Evolutionary conservation across 2,888 invertebrate species (phyloP), one percentile per base, ranked within the genome.

Genomic region (Gnatocerus cornutus): DNA sequence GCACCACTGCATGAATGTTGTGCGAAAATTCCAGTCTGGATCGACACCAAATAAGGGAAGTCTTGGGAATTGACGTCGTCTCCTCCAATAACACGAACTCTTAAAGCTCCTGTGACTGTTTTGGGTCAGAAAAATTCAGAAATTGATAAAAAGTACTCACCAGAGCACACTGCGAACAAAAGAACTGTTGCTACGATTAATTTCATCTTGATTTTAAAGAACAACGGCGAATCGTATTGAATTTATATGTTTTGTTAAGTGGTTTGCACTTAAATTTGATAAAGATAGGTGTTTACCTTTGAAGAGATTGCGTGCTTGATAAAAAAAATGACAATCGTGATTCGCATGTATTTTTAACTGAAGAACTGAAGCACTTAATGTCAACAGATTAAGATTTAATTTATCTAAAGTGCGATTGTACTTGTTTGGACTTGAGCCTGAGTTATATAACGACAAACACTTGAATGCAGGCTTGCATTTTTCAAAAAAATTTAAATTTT

Each of bases 31-130:
- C 30, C 29, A 2, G 43, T 9, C 41, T 65, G 63, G 37, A 64
- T 45, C 3, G 69, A 69, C 8, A 69, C 59, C 58, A 58, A 50
- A 29, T 69, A 69, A 0, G 64, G 64, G 45, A 33, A 64, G 2
- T 13, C 4, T 3, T 27, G 41, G 21, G 5, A 10, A 0, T n/a
- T 0, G 27, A 45, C 64, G 10, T 50, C 14, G 9, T 58, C 53
- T 1, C 64, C 64, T 3, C 52, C 61, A 9, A 9, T 55, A 0
- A 64, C 29, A 1, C 8, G 12, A 5, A 53, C 27, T 3, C 29
- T 4, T 9, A 43, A 53, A 3, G 53, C 53, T 13, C 21, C 63
- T 64, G 14, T 27, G 41, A 52, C 5, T 5, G 7, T 10, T 12
- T 29, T n/a, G 29, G 1, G 13, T 46, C n/a, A 29, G 10, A 29